Base-by-base conservation (phyloP, 2,888 invertebrate species). In the Cryptus viduatorius region DNA sequence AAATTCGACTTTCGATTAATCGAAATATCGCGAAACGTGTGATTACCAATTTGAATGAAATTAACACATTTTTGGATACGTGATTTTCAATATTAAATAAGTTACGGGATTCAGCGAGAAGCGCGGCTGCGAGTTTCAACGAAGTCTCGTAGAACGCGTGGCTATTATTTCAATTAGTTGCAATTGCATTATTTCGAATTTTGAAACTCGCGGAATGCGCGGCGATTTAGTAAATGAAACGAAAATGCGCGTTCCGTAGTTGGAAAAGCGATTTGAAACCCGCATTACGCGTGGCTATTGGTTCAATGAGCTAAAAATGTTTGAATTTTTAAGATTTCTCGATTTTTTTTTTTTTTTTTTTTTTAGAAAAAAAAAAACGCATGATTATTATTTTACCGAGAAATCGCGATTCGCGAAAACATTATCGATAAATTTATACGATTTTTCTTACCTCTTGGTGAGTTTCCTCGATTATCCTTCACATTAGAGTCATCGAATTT, bases 401-500 rank as follows among this genome's bases (percentile, higher is more conserved):
- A 16, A 50, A 50, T 7, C 16, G 16, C 19, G 53, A 19, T 53
- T 53, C 19, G n/a, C 53, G 3, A 53, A 37, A 37, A 37, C 37
- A 1, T 37, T 37, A 37, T 37, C 37, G 1, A 37, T 37, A 37
- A 37, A 37, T 37, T 37, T 7, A 37, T 37, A 56, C 8, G 24
- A 56, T 56, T 24, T 3, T 61, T 77, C 79, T 79, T 61, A 85
- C 85, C 86, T 75, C 81, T 85, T 12, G 76, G 50, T 24, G 64
- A 42, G 19, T 75, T 76, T 19, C 78, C 81, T 12, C 65, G 82
- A 83, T 83, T 85, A n/a, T 84, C 56, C 44, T 78, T 67, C 0
- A 79, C 76, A 7, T 75, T 82, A 7, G 82, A 68, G 50, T 84
- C 76, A 24, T 85, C 85, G 53, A 73, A 79, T 61, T 79, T 80